phyloP scores from a whole-genome alignment of 2,888 invertebrate species.

The Drepanosiphum platanoidis region DNA sequence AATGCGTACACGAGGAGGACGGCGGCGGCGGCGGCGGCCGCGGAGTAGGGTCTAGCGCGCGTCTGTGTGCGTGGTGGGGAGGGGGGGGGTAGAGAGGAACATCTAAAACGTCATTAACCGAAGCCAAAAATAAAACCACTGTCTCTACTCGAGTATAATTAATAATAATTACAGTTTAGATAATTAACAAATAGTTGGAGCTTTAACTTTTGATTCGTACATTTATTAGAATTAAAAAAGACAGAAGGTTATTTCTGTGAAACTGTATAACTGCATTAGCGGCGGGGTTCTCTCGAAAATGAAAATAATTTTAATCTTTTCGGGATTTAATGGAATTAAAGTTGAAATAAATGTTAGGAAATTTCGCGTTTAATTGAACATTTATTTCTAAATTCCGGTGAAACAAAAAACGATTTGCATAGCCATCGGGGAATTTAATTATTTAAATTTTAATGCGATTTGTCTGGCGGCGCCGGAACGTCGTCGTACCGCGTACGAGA shows the following conservation, averaged over 20 bases:
- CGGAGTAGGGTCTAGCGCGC: background rate
- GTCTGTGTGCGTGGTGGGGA: too few relatives aligned
- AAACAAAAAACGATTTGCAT: background rate
- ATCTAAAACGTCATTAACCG: slow-evolving; percentile 1
- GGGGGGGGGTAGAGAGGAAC: background rate
- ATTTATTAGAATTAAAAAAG: slow-evolving; percentile 37
- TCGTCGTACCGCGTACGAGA: too few relatives aligned
- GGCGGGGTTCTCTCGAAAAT: background rate
- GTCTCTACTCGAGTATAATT: slow-evolving; percentile 12
- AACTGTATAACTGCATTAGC: slow-evolving; percentile 1
- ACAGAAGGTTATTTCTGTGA: slow-evolving; percentile 20
- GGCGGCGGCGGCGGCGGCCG: too few relatives aligned
- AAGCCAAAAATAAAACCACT: slow-evolving; percentile 29
- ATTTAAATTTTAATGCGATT: background rate
- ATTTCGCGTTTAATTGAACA: background rate
- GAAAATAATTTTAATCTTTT: slow-evolving; percentile 25
- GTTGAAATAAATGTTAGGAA: background rate
- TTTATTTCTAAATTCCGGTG: background rate
- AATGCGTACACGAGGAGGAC: background rate
- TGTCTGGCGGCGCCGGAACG: background rate
- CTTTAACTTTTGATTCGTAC: slow-evolving; percentile 30
- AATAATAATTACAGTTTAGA: slow-evolving; percentile 23
- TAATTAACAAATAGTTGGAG: slow-evolving; percentile 13
- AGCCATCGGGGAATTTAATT: background rate
- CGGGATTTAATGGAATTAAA: background rate